Evolutionary conservation across 2,888 invertebrate genomes (phyloP).

Genomic region (Smittia aterrima): DNA sequence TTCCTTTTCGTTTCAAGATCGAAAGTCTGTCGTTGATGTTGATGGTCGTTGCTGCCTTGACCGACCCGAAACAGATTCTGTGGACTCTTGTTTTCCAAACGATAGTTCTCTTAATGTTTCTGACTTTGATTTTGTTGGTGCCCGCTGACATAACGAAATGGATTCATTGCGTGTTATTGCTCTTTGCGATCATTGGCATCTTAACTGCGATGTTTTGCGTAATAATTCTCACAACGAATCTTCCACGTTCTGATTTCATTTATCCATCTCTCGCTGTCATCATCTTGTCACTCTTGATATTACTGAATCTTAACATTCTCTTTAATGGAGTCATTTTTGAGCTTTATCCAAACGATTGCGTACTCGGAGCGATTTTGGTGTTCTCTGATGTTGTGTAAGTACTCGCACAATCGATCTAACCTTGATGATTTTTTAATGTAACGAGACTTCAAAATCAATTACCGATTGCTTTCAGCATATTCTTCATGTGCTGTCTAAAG

Average conservation of each 20-base stretch:
- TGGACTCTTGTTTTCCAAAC: not conserved
- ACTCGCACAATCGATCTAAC: not conserved
- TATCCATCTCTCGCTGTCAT: not conserved
- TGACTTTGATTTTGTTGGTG: not conserved
- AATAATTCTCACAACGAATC: not conserved
- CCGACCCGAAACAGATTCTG: not conserved
- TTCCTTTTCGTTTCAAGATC: constrained; percentile 6
- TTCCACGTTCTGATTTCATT: not conserved
- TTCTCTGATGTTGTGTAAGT: constrained; percentile 5
- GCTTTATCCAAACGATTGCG: not conserved
- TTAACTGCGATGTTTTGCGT: too few relatives aligned
- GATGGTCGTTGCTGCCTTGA: not conserved
- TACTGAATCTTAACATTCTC: not conserved
- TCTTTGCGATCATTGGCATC: too few relatives aligned
- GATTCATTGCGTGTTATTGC: too few relatives aligned
- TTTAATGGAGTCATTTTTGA: not conserved
- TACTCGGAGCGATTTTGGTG: not conserved
- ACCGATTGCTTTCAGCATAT: not conserved
- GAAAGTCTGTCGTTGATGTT: not conserved
- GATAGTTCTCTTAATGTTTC: not conserved
- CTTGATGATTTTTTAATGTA: not conserved
- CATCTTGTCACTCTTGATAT: not conserved
- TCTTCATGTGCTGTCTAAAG: constrained; percentile 10
- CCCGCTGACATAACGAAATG: too few relatives aligned
- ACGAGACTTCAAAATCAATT: not conserved